Evolutionary conservation across 2,888 invertebrate genomes (phyloP), one percentile per base, ranked within the genome.

Genomic region (Leucoma salicis): DNA sequence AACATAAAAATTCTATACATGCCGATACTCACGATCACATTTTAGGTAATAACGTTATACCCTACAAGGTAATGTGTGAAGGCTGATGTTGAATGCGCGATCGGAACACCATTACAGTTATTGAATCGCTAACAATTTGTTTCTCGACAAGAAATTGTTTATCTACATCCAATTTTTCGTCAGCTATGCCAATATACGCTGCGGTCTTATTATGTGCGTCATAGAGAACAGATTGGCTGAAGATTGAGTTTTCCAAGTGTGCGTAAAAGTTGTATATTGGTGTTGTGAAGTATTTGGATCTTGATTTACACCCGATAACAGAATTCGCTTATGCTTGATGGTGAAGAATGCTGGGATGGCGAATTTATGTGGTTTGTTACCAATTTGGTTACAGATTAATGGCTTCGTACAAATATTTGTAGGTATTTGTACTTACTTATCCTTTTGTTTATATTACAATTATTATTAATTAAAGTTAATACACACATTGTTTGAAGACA

Each of bases 91-190:
- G 42, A 14, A 49, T 40, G 38, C 49, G 42, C 38, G 48, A 61
- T 64, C 57, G 56, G 42, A 45, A 52, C 39, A 48, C 74, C 76
- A 75, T 77, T 75, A 73, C 68, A 62, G 68, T 72, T 74, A 78
- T 76, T 71, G 78, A 75, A 75, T 70, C 55, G 63, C 62, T 53
- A 63, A 66, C 74, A 67, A 75, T 78, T 78, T 75, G 77, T 77
- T 71, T 67, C 68, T 64, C 66, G 69, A 67, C 61, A 67, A 73
- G 68, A 75, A 71, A 76, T 74, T 75, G 70, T 78, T 76, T 71
- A 72, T 71, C 69, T 61, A 27, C 27, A 21, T 56, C 56, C 44
- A 45, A 57, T 65, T 57, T 47, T 31, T 36, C 10, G 38, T 27
- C 21, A 3, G 4, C 14, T 10, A 13, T 11, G 11, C 31, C 31